phyloP scores from a whole-genome alignment of 2,888 invertebrate species.

The Schrankia costaestrigalis region DNA sequence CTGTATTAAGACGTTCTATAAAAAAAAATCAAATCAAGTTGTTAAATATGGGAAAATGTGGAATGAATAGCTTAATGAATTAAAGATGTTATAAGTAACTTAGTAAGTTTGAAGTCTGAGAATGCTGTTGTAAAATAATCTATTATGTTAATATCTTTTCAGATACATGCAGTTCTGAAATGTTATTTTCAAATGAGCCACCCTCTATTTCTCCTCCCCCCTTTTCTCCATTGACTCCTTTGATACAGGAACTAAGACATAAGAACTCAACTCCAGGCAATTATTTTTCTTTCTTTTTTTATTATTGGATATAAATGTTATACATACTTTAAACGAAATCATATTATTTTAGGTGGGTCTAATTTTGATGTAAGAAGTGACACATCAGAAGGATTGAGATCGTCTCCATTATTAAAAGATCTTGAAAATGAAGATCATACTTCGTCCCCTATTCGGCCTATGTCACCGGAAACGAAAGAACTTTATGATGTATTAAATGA shows the following conservation, averaged over 20 bases:
- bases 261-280: slow-evolving; percentile 4
- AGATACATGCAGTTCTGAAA: slow-evolving; percentile 9
- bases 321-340: slow-evolving; percentile 4
- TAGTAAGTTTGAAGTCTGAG: slow-evolving; percentile 5
- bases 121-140: too few species aligned
- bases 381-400: slow-evolving; percentile 6
- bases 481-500: slow-evolving; percentile 8
- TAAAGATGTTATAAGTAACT: slow-evolving; percentile 4
- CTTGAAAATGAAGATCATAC: slow-evolving; percentile 8
- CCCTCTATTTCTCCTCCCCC: slow-evolving; percentile 10
- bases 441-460: slow-evolving; percentile 7
- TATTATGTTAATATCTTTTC: too few species aligned
- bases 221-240: slow-evolving; percentile 11
- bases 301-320: slow-evolving; percentile 3
- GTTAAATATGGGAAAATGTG: too few species aligned
- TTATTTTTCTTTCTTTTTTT: slow-evolving; percentile 8
- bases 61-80: slow-evolving; percentile 4
- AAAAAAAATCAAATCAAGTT: too few species aligned
- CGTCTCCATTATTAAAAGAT: slow-evolving; percentile 8
- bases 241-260: slow-evolving; percentile 7
- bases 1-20: too few species aligned
- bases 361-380: slow-evolving; percentile 9
- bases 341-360: slow-evolving; percentile 5
- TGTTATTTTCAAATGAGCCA: slow-evolving; percentile 9
- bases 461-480: slow-evolving; percentile 8